Evolutionary conservation across 2,113 vertebrate species (phyloP), one percentile per base, ranked within the genome.

Genomic region (Cololabis saira): DNA sequence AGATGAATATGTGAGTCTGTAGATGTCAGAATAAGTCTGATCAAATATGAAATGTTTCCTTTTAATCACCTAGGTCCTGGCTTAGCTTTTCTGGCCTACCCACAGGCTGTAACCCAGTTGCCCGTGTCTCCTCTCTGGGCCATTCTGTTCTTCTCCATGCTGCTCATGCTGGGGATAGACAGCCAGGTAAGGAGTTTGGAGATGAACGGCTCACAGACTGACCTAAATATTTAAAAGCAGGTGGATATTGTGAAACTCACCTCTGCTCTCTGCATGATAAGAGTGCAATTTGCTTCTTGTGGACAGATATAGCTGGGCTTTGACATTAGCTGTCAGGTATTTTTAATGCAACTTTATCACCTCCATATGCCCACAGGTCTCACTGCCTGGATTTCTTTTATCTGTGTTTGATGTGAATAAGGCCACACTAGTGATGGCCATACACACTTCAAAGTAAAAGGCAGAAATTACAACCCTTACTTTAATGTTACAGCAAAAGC

Each of bases 131-230:
- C 98, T 0, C 82, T 99, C 62, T 99, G 98, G 98, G 95, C 98
- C 81, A 93, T 98, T 69, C 94, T 99, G 40, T 99, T 99, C 93
- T 99, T 99, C 93, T 99, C 98, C 61, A 99, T 99, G 98, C 88
- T 99, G 80, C 94, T 99, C 60, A 99, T 99, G 98, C 91, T 99
- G 16, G 98, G 98, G 76, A 98, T 99, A 21, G 98, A 99, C 93
- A 99, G 98, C 76, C 97, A 99, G 96, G 98, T 99, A 93, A 91
- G 85, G 76, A 63, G 67, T 71, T 85, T 43, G 83, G 62, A 72
- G 58, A 80, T 80, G 64, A 76, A 73, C 71, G 75, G 82, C 74
- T 84, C 80, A 73, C 42, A 80, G 75, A 78, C 81, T 92, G 91
- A 92, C 89, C 91, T 91, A 86, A 85, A 88, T 90, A 74, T 84